Conservation (phyloP, 2,888 invertebrate genomes). For the Agonum fuliginosum region DNA sequence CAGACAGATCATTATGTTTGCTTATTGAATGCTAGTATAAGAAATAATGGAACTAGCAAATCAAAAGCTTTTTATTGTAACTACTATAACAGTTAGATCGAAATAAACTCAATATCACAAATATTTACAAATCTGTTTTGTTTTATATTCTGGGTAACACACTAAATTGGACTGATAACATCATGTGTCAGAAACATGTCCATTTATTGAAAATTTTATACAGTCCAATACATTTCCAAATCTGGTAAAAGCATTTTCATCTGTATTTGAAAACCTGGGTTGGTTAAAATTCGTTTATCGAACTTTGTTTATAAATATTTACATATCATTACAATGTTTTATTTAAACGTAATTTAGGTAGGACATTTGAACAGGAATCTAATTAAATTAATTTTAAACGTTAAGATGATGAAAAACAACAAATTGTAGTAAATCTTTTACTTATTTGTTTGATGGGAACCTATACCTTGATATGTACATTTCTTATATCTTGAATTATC, state of each 20-base stretch:
- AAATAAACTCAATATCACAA: not conserved
- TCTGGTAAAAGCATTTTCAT: not conserved
- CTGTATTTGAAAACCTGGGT: not conserved
- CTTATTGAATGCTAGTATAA: conserved; percentile 33
- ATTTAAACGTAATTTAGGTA: too few species aligned
- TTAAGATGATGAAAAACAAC: too few species aligned
- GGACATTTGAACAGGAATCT: too few species aligned
- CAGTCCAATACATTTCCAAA: not conserved
- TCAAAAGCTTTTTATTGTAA: not conserved
- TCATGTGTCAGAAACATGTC: not conserved
- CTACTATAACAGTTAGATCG: not conserved
- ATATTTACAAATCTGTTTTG: not conserved
- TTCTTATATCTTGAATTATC: too few species aligned
- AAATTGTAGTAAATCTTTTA: too few species aligned
- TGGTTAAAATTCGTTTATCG: not conserved
- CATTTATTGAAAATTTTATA: not conserved
- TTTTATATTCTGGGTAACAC: not conserved
- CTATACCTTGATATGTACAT: too few species aligned
- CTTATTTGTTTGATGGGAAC: too few species aligned
- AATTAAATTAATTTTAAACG: too few species aligned
- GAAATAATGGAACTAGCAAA: conserved; percentile 10
- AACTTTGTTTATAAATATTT: not conserved
- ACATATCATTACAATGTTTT: too few species aligned
- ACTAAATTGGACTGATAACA: not conserved
- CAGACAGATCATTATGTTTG: not conserved